Evolutionary conservation across 2,113 vertebrate genomes (phyloP).

Genomic region (Clarias batrachus): DNA sequence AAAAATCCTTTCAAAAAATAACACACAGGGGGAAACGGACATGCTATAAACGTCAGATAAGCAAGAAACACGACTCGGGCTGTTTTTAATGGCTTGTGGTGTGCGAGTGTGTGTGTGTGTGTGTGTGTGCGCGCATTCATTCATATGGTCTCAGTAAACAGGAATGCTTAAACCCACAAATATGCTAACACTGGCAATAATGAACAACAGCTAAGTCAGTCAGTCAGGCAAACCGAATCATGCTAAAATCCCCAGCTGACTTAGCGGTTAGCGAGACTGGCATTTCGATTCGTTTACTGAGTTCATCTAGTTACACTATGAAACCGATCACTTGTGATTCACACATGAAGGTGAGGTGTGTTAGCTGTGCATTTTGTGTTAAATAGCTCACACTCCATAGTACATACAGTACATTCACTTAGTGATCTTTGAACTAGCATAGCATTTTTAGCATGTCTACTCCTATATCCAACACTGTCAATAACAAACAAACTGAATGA

Average conservation of each 20-base stretch:
- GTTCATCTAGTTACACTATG: too few species aligned
- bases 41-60: conserved; percentile 42
- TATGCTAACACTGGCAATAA: neutral
- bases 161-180: neutral
- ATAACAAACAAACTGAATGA: neutral
- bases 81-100: neutral
- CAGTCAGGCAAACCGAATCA: neutral
- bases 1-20: conserved; percentile 32
- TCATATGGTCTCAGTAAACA: neutral
- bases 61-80: conserved; percentile 32
- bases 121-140: neutral
- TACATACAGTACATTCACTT: too few species aligned
- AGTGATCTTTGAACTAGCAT: neutral
- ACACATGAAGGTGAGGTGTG: neutral
- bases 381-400: too few species aligned
- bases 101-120: neutral
- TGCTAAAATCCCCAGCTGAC: neutral
- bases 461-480: neutral
- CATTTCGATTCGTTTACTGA: neutral
- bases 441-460: neutral
- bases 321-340: neutral
- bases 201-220: neutral
- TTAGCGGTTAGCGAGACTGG: neutral
- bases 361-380: too few species aligned
- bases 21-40: conserved; percentile 21